A percentile compares a stretch with the other conserved stretches of the same genome.
These are phyloP conservation scores for Scaptomyza graminum DNA, from an alignment of 1,140 invertebrate genomes.

Conservation along the genomic window DNA sequence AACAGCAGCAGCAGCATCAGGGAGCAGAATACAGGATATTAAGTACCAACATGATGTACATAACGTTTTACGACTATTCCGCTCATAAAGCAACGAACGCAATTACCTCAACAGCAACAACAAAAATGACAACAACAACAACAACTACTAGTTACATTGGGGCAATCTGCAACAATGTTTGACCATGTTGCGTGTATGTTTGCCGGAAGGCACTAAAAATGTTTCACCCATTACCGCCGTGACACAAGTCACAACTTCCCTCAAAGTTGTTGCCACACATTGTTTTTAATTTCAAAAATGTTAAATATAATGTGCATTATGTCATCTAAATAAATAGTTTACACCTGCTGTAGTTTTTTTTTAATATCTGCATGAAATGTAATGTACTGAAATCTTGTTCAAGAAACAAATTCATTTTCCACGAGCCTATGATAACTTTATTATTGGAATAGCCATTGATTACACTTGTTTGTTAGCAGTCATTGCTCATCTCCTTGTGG, in stretches of 20 bases:
- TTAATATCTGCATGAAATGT: neutral
- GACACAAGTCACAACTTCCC: conserved; percentile 15
- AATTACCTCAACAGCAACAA: conserved; percentile 60
- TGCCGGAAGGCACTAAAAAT: conserved; percentile 59
- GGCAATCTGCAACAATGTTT: conserved; percentile 71
- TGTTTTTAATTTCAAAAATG: conserved; percentile 3
- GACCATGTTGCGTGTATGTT: conserved; percentile 5
- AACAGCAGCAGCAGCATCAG: conserved; percentile 35
- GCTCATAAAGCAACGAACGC: conserved; percentile 73
- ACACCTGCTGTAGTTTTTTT: neutral
- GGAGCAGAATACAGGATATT: conserved; percentile 43
- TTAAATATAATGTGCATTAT: neutral
- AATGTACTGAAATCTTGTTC: too few relatives aligned
- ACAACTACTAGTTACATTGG: conserved; percentile 26
- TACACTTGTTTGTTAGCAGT: too few relatives aligned
- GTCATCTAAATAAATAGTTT: neutral
- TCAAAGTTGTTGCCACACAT: conserved; percentile 7
- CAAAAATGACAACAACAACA: conserved; percentile 25
- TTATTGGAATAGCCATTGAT: too few relatives aligned
- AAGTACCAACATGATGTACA: conserved; percentile 76
- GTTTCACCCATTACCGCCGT: conserved; percentile 56
- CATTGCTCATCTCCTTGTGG: too few relatives aligned
- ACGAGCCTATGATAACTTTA: too few relatives aligned
- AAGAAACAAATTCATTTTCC: too few relatives aligned
- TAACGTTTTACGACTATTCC: conserved; percentile 71